A percentile compares a stretch with the other conserved stretches of the same genome.
Conservation (phyloP, 1,140 invertebrate species). For the Brachystomella parvula region DNA sequence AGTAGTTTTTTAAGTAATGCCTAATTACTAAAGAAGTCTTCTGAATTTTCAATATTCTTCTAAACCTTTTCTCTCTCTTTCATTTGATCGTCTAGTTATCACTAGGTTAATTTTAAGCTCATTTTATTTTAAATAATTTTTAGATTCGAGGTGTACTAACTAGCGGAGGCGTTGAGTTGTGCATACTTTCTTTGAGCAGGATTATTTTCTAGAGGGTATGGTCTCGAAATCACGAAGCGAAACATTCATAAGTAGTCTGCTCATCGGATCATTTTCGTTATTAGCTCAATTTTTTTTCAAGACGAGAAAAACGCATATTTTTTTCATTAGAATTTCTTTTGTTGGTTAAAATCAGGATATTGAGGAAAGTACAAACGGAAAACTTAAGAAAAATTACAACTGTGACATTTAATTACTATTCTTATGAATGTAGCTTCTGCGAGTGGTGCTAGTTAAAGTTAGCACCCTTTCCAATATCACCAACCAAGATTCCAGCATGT, state of each 20-base stretch:
- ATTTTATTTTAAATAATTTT: neutral
- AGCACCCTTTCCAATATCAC: neutral
- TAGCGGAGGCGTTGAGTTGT: neutral
- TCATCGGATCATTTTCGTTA: neutral
- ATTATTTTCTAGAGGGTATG: neutral
- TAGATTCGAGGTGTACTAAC: neutral
- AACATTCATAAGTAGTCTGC: neutral
- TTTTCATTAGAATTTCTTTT: neutral
- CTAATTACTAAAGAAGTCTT: neutral
- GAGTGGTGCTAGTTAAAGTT: no score
- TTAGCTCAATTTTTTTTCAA: neutral
- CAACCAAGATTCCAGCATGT: no score
- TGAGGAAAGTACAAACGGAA: neutral
- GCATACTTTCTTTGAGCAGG: neutral
- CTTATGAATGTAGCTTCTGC: neutral
- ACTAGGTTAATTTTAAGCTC: constrained; percentile 2
- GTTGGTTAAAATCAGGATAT: neutral
- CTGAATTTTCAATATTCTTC: neutral
- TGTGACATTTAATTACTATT: neutral
- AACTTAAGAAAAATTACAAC: neutral
- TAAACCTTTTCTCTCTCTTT: neutral
- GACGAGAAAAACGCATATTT: neutral
- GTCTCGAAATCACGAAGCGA: neutral
- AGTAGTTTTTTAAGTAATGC: neutral
- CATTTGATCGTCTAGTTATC: no score